These are phyloP conservation scores for Carduelis carduelis DNA, from an alignment of 2,797 vertebrate species.

Conservation along the genomic window DNA sequence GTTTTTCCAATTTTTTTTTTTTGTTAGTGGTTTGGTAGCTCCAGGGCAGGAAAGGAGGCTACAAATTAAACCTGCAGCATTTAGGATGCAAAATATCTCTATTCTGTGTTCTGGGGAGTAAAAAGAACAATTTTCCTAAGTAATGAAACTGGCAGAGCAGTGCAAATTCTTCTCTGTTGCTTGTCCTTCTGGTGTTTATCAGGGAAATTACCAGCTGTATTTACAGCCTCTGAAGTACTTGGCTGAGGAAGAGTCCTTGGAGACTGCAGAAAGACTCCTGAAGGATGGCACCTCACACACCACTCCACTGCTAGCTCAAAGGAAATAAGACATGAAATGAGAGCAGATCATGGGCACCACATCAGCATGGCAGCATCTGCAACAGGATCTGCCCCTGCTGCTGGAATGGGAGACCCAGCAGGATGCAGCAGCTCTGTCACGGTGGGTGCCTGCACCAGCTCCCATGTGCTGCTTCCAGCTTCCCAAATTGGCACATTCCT, in stretches of 20 bases:
- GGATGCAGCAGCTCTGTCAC: neutral
- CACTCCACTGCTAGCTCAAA: neutral
- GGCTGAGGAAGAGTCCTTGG: neutral
- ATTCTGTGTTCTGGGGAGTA: neutral
- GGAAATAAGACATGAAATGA: slow-evolving; percentile 7
- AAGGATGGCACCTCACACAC: neutral
- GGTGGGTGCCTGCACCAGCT: neutral
- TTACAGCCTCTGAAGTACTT: neutral
- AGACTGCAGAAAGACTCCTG: neutral
- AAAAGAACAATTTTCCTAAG: neutral
- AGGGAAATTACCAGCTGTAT: slow-evolving; percentile 4
- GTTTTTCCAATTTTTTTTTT: neutral
- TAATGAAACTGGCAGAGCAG: neutral
- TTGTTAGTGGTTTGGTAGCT: neutral
- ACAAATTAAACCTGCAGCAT: neutral
- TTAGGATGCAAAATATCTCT: slow-evolving; percentile 14
- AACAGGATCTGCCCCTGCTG: neutral
- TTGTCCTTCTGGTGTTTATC: slow-evolving; percentile 18
- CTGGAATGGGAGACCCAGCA: neutral
- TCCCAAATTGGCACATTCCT: neutral
- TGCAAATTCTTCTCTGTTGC: neutral
- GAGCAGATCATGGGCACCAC: neutral
- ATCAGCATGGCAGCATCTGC: neutral
- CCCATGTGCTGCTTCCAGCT: neutral
- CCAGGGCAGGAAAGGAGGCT: neutral